Percentiles rank a stretch among this genome's conserved stretches.
These are phyloP conservation scores for Prinia subflava DNA, from an alignment of 2,113 vertebrate species.

Conservation along the genomic window DNA sequence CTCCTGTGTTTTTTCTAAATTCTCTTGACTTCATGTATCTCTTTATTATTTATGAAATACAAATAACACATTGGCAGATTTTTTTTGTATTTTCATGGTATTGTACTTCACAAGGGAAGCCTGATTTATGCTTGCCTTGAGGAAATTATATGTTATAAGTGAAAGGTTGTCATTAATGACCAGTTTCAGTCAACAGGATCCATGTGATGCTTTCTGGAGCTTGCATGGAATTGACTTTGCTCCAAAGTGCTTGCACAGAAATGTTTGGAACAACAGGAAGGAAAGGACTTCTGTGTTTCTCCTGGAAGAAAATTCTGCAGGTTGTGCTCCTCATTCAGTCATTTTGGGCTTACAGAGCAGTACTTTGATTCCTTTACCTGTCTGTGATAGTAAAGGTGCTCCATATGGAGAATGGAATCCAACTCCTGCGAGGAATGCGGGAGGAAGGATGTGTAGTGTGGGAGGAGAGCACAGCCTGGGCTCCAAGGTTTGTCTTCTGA, in stretches of 20 bases:
- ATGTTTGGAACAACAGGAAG: not conserved
- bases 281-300: not conserved
- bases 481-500: not conserved
- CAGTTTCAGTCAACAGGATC: not conserved
- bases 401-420: not conserved
- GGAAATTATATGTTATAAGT: not conserved
- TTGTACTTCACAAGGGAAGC: not conserved
- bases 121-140: not conserved
- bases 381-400: not conserved
- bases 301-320: not conserved
- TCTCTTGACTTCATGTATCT: not conserved
- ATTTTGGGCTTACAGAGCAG: not conserved
- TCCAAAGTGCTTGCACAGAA: not conserved
- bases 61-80: not conserved
- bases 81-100: not conserved
- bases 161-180: not conserved
- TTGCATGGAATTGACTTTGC: not conserved
- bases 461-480: not conserved
- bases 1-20: not conserved
- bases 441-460: not conserved
- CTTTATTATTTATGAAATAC: not conserved
- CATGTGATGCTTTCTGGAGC: not conserved
- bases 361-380: not conserved
- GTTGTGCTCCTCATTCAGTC: not conserved
- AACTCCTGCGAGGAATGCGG: not conserved